These are phyloP conservation scores for Sebastes fasciatus DNA, from an alignment of 2,113 vertebrate genomes.

Conservation along the genomic window DNA sequence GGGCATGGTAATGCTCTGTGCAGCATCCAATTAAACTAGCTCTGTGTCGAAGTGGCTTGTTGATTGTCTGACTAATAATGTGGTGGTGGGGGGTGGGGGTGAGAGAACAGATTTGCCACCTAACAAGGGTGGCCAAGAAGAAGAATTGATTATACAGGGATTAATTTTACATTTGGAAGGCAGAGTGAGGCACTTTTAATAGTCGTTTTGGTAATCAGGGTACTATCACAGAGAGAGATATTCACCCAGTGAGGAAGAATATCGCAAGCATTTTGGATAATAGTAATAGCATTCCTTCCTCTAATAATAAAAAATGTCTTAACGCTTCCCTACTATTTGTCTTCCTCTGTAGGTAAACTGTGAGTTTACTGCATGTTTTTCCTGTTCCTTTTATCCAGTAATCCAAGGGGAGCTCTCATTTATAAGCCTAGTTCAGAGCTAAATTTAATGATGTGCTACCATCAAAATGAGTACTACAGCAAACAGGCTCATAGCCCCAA, in stretches of 20 bases:
- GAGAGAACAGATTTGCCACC: conserved; percentile 72
- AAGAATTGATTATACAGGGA: conserved; percentile 56
- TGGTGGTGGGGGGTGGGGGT: conserved; percentile 35
- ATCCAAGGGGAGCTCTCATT: background rate
- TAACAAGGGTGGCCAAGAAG: conserved; percentile 67
- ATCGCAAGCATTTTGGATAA: background rate
- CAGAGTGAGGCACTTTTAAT: conserved; percentile 40
- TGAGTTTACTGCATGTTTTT: background rate
- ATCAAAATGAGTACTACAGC: background rate
- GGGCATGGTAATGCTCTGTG: conserved; percentile 61
- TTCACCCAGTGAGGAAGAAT: background rate
- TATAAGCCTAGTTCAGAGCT: background rate
- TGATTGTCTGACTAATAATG: conserved; percentile 80
- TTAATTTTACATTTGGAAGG: conserved; percentile 52
- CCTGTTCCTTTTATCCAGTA: background rate
- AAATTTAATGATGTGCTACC: background rate
- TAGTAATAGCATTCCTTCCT: background rate
- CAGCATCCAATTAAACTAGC: conserved; percentile 79
- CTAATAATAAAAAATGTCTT: background rate
- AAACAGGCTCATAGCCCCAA: background rate
- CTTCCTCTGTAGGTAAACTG: background rate
- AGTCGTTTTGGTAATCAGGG: conserved; percentile 20
- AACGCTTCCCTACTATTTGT: background rate
- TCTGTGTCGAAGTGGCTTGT: conserved; percentile 72
- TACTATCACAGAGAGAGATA: background rate